Percentiles rank a stretch among this genome's conserved stretches.
Conservation (phyloP, 1,140 invertebrate species). For the Idris sp. region DNA sequence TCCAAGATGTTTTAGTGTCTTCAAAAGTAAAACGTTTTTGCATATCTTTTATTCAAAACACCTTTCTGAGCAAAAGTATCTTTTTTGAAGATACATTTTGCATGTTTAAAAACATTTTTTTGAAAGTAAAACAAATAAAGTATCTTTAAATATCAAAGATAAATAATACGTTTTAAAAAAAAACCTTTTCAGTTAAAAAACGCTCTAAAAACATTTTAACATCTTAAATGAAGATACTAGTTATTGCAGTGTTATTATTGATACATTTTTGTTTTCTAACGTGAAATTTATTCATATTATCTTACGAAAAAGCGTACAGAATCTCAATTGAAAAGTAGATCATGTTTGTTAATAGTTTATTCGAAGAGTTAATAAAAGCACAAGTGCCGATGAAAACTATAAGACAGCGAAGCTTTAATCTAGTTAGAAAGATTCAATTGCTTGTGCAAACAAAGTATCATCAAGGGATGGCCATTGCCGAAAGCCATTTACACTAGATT, state of each 20-base stretch:
- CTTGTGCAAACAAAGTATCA: conserved; percentile 48
- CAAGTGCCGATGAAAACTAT: conserved; percentile 22
- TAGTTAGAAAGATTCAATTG: conserved; percentile 56
- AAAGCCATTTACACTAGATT: conserved; percentile 54
- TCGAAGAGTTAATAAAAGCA: conserved; percentile 19
- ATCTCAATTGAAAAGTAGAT: conserved; percentile 18
- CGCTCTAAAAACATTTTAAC: too few species aligned
- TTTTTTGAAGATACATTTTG: too few species aligned
- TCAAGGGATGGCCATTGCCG: conserved; percentile 36
- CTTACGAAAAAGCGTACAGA: neutral
- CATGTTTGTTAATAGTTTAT: conserved; percentile 33
- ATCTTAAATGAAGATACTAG: too few species aligned
- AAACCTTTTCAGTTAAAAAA: too few species aligned
- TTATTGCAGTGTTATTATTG: neutral
- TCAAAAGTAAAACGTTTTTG: too few species aligned
- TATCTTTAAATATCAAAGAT: too few species aligned
- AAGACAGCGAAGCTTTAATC: conserved; percentile 30
- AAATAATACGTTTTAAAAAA: too few species aligned
- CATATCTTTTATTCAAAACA: too few species aligned
- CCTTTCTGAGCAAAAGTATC: too few species aligned
- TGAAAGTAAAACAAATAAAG: too few species aligned
- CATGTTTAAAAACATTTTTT: too few species aligned
- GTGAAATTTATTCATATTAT: neutral
- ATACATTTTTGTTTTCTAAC: neutral
- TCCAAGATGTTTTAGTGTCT: too few species aligned